Evolutionary conservation across 2,888 invertebrate species (phyloP), one percentile per base, ranked within the genome.

Genomic region (Pterobdella sp.): DNA sequence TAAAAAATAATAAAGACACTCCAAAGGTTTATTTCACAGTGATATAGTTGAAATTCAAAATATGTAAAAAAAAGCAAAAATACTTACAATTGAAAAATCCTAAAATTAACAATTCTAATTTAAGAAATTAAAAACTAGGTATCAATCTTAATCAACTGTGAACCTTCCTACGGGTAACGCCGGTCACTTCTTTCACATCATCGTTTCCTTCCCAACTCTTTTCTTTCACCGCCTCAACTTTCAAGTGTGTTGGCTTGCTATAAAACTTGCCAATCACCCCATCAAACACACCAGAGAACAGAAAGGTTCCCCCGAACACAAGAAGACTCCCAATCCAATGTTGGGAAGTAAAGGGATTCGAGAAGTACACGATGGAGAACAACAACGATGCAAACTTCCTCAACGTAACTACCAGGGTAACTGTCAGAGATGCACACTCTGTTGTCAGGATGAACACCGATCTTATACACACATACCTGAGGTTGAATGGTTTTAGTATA

Each of bases 351-450:
- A 98, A 98, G 0, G 93, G 90, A 86, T 97, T 98, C 79, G 89
- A 87, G 82, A 98, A 98, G 84, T 95, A 94, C 64, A 92, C 79
- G 78, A 98, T 94, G 0, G 96, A 97, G 81, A 98, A 91, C n/a
- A 98, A 84, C 52, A 98, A 86, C 0, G 95, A 95, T 42, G 93
- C 87, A 82, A 98, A 98, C 85, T 98, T 98, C 69, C 98, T 87
- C 72, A 97, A 84, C 0, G 98, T 98, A 37, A 98, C 91, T 0
- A 98, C 93, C 78, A 98, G 86, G 0, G 96, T 97, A 0, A 98
- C 95, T 0, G 94, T 93, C 65, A 98, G 84, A 0, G 96, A 94
- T 0, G 92, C 88, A 81, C 94, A 94, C 84, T 94, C 94, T 0
- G 96, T 91, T 0, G 95, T 96, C 80, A 97, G 85, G 37, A 91